Conservation (phyloP, 2,113 vertebrate genomes). For the Microcebus jonahi region DNA sequence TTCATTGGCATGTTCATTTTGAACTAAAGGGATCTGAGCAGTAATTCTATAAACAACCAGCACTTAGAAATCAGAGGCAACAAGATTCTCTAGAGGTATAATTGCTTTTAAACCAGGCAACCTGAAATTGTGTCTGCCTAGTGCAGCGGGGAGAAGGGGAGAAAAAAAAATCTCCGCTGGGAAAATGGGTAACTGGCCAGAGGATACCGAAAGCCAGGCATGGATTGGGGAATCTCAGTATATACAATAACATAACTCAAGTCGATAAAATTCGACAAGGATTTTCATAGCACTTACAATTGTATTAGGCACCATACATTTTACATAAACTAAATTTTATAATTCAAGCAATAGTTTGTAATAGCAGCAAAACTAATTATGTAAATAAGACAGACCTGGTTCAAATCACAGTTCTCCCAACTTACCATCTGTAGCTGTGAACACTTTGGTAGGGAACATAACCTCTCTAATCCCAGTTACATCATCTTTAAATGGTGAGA, state of each 20-base stretch:
- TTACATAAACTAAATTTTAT: constrained; percentile 21
- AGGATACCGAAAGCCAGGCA: neutral
- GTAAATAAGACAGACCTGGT: neutral
- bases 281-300: neutral
- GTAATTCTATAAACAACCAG: constrained; percentile 77
- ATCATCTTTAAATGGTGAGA: neutral
- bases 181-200: neutral
- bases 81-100: constrained; percentile 63
- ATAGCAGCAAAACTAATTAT: constrained; percentile 24
- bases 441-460: neutral
- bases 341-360: constrained; percentile 4
- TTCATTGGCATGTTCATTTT: constrained; percentile 71
- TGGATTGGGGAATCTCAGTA: neutral
- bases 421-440: neutral
- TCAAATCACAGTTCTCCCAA: neutral
- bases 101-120: constrained; percentile 79
- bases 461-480: neutral
- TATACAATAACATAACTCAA: neutral
- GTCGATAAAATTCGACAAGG: neutral
- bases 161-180: neutral
- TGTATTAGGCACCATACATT: neutral
- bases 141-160: neutral
- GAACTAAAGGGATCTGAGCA: constrained; percentile 70
- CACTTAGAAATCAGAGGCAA: constrained; percentile 70
- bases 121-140: constrained; percentile 68